Conservation (phyloP, 2,888 invertebrate species). For the Brachylomia viminalis region DNA sequence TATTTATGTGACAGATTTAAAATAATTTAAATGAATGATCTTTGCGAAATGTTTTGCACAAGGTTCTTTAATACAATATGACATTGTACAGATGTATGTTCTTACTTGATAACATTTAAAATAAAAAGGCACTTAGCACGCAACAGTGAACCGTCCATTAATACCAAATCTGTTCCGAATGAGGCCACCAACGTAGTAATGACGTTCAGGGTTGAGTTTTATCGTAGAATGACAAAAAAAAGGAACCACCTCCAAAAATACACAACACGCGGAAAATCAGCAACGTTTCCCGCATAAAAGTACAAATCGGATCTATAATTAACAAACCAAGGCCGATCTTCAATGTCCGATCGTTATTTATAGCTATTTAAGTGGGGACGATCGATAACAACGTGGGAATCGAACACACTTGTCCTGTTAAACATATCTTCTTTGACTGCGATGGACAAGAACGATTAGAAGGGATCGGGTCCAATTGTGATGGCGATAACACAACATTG, state of each 20-base stretch:
- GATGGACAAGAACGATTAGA: conserved; percentile 61
- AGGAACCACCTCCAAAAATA: conserved; percentile 25
- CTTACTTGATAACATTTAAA: conserved; percentile 33
- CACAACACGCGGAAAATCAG: conserved; percentile 33
- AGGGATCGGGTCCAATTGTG: conserved; percentile 56
- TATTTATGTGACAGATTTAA: conserved; percentile 28
- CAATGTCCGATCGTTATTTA: conserved; percentile 61
- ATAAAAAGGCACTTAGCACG: conserved; percentile 37
- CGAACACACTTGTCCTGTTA: conserved; percentile 64
- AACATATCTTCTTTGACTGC: conserved; percentile 53
- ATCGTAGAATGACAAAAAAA: conserved; percentile 13
- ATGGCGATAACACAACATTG: conserved; percentile 41
- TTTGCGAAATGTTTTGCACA: conserved; percentile 23
- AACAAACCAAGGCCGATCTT: conserved; percentile 58
- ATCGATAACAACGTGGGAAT: conserved; percentile 72
- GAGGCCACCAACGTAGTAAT: conserved; percentile 55
- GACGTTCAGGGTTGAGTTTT: conserved; percentile 12
- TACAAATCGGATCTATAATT: conserved; percentile 56
- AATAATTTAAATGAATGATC: conserved; percentile 26
- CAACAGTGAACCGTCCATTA: conserved; percentile 26
- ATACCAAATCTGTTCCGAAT: conserved; percentile 38
- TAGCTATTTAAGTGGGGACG: conserved; percentile 63
- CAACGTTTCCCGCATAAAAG: conserved; percentile 34
- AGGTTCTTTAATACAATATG: conserved; percentile 20
- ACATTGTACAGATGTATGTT: conserved; percentile 36